A percentile compares a stretch with the other conserved stretches of the same genome.
Conservation (phyloP, 2,113 vertebrate species). For the Mustela nigripes region DNA sequence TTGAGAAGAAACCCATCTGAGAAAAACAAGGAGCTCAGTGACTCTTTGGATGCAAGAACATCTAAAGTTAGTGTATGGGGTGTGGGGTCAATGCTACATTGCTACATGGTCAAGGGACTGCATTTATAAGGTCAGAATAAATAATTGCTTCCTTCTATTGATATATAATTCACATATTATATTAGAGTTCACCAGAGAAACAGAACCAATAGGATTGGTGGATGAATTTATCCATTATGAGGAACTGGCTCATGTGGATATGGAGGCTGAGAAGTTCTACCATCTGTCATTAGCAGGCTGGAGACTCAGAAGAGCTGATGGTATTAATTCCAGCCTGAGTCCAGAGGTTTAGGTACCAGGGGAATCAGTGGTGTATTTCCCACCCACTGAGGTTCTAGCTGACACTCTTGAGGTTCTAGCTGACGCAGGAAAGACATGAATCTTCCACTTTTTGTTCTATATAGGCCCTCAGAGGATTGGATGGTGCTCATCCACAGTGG, state of each 20-base stretch:
- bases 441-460: background rate
- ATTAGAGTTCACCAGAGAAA: background rate
- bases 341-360: background rate
- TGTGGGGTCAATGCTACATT: background rate
- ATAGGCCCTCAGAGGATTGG: background rate
- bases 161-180: background rate
- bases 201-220: background rate
- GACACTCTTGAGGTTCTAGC: background rate
- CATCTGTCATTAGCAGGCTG: background rate
- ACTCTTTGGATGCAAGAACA: background rate
- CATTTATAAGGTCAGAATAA: background rate
- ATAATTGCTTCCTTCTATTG: background rate
- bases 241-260: background rate
- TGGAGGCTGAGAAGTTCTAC: background rate
- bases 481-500: background rate
- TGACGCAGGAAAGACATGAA: background rate
- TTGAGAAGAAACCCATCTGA: background rate
- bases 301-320: background rate
- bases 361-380: background rate
- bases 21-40: background rate
- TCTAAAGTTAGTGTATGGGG: background rate
- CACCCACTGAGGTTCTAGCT: background rate
- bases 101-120: background rate
- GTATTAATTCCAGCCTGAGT: background rate
- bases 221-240: background rate